Percentiles rank a stretch among this genome's conserved stretches.
These are phyloP conservation scores for Cephalotes varians DNA, from an alignment of 2,888 invertebrate species.

Conservation along the genomic window DNA sequence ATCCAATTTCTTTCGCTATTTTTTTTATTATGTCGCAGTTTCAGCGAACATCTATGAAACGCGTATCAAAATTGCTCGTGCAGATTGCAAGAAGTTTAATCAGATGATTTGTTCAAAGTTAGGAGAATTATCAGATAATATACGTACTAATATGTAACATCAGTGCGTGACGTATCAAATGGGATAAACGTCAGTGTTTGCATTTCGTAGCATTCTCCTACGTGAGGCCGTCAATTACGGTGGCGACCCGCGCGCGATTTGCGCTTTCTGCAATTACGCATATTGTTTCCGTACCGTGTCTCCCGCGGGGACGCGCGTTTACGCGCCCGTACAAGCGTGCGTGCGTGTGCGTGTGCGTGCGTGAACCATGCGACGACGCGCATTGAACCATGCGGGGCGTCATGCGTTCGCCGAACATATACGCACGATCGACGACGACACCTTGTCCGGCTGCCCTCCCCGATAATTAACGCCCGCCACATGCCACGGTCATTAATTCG, in stretches of 20 bases:
- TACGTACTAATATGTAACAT: not conserved
- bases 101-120: not conserved
- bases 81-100: not conserved
- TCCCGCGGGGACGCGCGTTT: slow-evolving; percentile 56
- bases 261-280: slow-evolving; percentile 50
- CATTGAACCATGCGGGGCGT: slow-evolving; percentile 50
- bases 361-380: slow-evolving; percentile 32
- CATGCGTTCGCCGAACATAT: slow-evolving; percentile 36
- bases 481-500: slow-evolving; percentile 74
- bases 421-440: slow-evolving; percentile 63
- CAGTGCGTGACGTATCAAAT: not conserved
- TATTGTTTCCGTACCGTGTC: slow-evolving; percentile 44
- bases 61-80: not conserved
- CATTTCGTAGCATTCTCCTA: not conserved
- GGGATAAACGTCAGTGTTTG: not conserved
- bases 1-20: not conserved
- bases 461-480: slow-evolving; percentile 76
- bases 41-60: not conserved
- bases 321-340: slow-evolving; percentile 42
- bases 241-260: slow-evolving; percentile 33
- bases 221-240: slow-evolving; percentile 40
- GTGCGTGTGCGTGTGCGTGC: slow-evolving; percentile 25
- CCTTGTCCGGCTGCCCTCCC: slow-evolving; percentile 59
- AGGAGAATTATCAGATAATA: not conserved
- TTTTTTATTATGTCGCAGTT: not conserved